A percentile compares a stretch with the other conserved stretches of the same genome.
Conservation (phyloP, 1,140 invertebrate genomes). For the Neomicropteryx cornuta region DNA sequence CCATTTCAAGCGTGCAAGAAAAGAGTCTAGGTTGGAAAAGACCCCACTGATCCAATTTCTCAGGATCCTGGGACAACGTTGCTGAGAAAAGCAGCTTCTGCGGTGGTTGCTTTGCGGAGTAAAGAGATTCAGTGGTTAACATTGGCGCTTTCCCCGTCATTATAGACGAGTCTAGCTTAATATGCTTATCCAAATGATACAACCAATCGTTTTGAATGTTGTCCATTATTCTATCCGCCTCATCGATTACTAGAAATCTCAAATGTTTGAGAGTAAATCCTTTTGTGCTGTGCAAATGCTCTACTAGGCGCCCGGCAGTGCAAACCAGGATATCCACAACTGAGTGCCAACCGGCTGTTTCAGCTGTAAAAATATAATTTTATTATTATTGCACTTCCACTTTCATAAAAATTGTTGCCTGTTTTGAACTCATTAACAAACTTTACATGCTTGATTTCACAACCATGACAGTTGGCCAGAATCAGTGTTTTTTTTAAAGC, state of each 20-base stretch:
- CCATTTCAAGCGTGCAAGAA: constrained; percentile 43
- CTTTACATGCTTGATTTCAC: too few relatives aligned
- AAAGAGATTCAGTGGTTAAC: constrained; percentile 35
- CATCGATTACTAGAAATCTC: constrained; percentile 86
- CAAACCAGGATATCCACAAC: constrained; percentile 83
- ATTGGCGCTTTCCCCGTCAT: constrained; percentile 26
- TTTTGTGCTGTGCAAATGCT: constrained; percentile 78
- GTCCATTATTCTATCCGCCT: constrained; percentile 90
- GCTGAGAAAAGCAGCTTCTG: constrained; percentile 95
- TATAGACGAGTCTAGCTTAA: constrained; percentile 32
- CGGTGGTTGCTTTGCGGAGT: constrained; percentile 42
- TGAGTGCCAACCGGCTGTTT: constrained; percentile 37
- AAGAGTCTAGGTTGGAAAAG: constrained; percentile 90
- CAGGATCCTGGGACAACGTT: constrained; percentile 90
- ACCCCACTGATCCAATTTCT: constrained; percentile 77
- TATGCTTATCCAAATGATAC: constrained; percentile 52
- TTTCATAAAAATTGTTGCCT: too few relatives aligned
- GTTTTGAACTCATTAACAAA: too few relatives aligned
- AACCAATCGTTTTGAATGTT: constrained; percentile 86
- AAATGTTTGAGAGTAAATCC: constrained; percentile 76
- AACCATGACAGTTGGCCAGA: too few relatives aligned
- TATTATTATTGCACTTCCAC: too few relatives aligned
- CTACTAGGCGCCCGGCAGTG: constrained; percentile 85
- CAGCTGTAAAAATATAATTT: constrained; percentile 27
- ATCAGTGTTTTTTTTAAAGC: too few relatives aligned